A percentile compares a stretch with the other conserved stretches of the same genome.
These are phyloP conservation scores for Acanthopleura granulata DNA, from an alignment of 2,888 invertebrate species.

Conservation along the genomic window DNA sequence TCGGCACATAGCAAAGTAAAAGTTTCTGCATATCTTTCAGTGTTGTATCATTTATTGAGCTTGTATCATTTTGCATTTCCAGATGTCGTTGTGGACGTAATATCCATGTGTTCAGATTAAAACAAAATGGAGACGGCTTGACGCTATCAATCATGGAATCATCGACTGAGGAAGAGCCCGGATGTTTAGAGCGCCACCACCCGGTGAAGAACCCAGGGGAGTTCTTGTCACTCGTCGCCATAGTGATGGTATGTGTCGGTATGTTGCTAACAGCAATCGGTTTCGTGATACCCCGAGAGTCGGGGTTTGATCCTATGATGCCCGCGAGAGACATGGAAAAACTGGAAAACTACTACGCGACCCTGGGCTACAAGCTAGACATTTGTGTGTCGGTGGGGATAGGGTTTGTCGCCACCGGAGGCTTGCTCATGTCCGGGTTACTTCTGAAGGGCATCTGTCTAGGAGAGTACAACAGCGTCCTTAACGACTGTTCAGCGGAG, in stretches of 20 bases:
- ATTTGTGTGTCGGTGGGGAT: conserved; percentile 47
- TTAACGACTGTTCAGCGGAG: background rate
- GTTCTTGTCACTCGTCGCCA: conserved; percentile 26
- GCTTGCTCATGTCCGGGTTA: conserved; percentile 37
- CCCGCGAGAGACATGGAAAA: conserved; percentile 53
- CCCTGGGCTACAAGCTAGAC: conserved; percentile 39
- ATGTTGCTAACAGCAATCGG: conserved; percentile 43
- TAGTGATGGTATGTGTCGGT: conserved; percentile 39
- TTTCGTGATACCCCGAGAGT: conserved; percentile 45
- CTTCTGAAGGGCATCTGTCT: conserved; percentile 20
- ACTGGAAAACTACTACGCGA: conserved; percentile 44
- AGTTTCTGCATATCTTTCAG: too few relatives aligned
- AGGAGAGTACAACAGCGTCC: conserved; percentile 15
- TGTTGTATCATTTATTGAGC: too few relatives aligned
- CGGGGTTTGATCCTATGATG: conserved; percentile 41
- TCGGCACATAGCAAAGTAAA: too few relatives aligned
- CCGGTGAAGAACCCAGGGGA: background rate
- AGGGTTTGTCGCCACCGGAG: conserved; percentile 43
- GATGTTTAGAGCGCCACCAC: background rate
- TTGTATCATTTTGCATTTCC: too few relatives aligned
- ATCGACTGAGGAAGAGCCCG: background rate
- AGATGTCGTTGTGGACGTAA: too few relatives aligned
- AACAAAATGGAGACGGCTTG: too few relatives aligned
- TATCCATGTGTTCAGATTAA: too few relatives aligned
- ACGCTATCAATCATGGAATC: too few relatives aligned